phyloP scores from a whole-genome alignment of 2,113 vertebrate genomes.

The Malurus elegans region DNA sequence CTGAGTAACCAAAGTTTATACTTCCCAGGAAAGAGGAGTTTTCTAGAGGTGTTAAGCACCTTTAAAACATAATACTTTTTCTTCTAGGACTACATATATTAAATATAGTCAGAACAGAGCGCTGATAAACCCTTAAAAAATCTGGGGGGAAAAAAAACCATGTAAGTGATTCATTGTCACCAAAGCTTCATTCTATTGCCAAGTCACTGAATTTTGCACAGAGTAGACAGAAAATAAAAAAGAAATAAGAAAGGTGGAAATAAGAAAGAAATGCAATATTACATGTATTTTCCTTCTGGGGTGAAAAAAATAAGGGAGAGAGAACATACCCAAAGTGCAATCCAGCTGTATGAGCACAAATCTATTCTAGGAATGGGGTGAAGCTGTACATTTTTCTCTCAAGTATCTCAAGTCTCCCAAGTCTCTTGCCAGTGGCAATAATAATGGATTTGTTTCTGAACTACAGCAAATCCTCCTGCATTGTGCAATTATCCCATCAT shows the following conservation, averaged over 20 bases:
- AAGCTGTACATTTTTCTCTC: neutral
- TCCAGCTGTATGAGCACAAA: neutral
- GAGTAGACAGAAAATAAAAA: neutral
- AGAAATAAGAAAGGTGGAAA: no score
- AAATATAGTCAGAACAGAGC: neutral
- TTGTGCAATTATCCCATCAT: neutral
- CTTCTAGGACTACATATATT: neutral
- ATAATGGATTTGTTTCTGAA: neutral
- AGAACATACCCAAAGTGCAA: neutral
- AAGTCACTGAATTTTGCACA: neutral
- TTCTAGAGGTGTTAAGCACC: neutral
- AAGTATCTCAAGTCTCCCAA: neutral
- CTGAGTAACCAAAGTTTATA: neutral
- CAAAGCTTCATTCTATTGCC: neutral
- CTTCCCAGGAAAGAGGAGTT: neutral
- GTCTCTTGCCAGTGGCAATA: neutral
- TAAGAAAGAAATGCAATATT: neutral
- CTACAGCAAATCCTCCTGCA: neutral
- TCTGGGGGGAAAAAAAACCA: neutral
- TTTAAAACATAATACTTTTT: neutral
- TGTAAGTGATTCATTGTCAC: accelerated
- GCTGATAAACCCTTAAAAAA: neutral
- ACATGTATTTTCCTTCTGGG: neutral
- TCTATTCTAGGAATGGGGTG: neutral
- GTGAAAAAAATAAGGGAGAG: neutral